Evolutionary conservation across 1,140 invertebrate species (phyloP), one percentile per base, ranked within the genome.

Genomic region (Pollicipes pollicipes): DNA sequence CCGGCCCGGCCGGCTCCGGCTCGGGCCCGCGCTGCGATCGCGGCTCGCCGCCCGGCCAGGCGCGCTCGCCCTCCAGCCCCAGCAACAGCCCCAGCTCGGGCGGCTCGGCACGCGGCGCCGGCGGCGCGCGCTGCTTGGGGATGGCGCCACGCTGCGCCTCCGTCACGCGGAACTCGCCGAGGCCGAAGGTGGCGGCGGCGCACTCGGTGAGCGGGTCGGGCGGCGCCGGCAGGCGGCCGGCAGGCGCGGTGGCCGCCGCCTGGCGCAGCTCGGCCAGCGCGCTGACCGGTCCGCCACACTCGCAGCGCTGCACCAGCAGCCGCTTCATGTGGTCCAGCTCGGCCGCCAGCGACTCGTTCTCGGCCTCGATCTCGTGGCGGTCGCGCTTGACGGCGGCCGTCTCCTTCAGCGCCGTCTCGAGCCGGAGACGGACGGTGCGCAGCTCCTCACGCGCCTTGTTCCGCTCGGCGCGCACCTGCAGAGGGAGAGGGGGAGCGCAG

Each of bases 361-460:
- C 88, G 32, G 85, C 75, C 80, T 89, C 88, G 17, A 92, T 76
- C 72, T 93, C 90, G 75, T 88, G 86, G 77, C 87, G 90, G 76
- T 93, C 89, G 3, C 89, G 83, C 81, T 90, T 91, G 32, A 87
- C 81, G 0, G 82, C 82, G 71, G 86, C 85, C 10, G 85, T 81
- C 76, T 95, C 93, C 82, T 94, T 93, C 28, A 88, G 80, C 2
- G 88, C 81, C 16, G 84, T 78, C 77, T 95, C 93, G 69, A 93
- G 80, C 80, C 92, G 93, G 28, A 84, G 83, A 76, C 90, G 84
- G 0, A 95, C 78, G 70, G 88, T 84, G 77, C 94, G 90, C 4
- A 87, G 84, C 80, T 96, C 93, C 76, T 95, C 93, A 58, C 91
- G 80, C 0, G 91, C 88, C 79, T 91, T 88, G 76, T 93, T 93